These are phyloP conservation scores for Hylaea fasciaria DNA, from an alignment of 2,888 invertebrate species.

Conservation along the genomic window DNA sequence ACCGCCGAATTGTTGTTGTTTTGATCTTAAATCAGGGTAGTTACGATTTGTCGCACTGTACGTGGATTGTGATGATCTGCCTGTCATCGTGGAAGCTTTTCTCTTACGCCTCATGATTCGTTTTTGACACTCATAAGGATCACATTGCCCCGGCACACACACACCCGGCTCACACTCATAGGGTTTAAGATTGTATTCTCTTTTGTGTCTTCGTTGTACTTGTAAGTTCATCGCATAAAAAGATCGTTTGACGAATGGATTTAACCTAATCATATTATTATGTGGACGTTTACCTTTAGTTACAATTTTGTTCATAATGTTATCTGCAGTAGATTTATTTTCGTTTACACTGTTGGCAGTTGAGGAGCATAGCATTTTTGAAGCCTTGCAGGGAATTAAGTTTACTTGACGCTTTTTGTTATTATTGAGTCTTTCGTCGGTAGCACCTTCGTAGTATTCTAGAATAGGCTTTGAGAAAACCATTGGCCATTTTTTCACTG, in stretches of 20 bases:
- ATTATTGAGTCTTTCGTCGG: not conserved
- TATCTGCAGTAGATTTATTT: not conserved
- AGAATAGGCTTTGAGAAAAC: not conserved
- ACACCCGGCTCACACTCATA: constrained; percentile 55
- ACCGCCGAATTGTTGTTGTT: constrained; percentile 14
- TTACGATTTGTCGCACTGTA: constrained; percentile 9
- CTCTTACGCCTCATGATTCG: constrained; percentile 49
- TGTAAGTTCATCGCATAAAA: constrained; percentile 22
- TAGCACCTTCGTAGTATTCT: not conserved
- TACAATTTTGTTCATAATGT: not conserved
- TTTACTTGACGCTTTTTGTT: not conserved
- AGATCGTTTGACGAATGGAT: not conserved
- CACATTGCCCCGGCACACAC: constrained; percentile 53
- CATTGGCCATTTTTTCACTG: not conserved
- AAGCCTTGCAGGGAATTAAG: not conserved
- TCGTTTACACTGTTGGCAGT: not conserved
- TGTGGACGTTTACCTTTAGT: not conserved
- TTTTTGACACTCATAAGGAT: constrained; percentile 49
- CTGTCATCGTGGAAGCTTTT: constrained; percentile 42
- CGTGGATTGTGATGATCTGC: constrained; percentile 31
- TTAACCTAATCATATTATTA: not conserved
- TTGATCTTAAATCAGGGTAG: constrained; percentile 23
- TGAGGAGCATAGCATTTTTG: not conserved
- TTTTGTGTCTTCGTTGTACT: constrained; percentile 23
- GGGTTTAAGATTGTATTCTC: constrained; percentile 38